These are phyloP conservation scores for Aurelia sp. DNA, from an alignment of 30 jellyfish, hydroid and myxozoan species.

Conservation along the genomic window DNA sequence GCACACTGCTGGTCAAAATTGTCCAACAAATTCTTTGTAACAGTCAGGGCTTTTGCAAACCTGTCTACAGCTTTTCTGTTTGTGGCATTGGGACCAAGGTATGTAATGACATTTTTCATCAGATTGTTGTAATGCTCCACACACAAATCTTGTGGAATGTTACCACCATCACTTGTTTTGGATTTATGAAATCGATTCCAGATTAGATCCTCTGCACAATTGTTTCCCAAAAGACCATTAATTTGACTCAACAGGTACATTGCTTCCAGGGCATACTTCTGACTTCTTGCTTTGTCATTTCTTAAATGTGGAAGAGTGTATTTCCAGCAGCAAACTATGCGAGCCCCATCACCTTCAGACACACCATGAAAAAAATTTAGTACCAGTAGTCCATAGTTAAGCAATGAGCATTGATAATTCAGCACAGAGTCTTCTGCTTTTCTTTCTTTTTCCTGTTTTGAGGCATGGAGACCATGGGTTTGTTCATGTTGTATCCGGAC, in stretches of 20 bases:
- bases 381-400: slow-evolving; percentile 43
- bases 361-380: slow-evolving; percentile 43
- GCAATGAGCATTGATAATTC: slow-evolving; percentile 20
- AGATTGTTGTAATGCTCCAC: slow-evolving; percentile 49
- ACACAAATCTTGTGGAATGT: slow-evolving; percentile 64
- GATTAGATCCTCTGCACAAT: slow-evolving; percentile 23
- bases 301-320: slow-evolving; percentile 32
- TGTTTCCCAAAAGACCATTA: slow-evolving; percentile 25
- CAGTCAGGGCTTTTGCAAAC: slow-evolving; percentile 26
- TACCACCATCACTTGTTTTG: slow-evolving; percentile 49
- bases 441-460: background rate
- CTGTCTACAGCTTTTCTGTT: slow-evolving; percentile 25
- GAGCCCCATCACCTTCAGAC: slow-evolving; percentile 58
- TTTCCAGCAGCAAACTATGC: slow-evolving; percentile 47
- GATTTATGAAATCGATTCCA: slow-evolving; percentile 55
- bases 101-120: slow-evolving; percentile 30
- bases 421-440: background rate
- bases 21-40: slow-evolving; percentile 14
- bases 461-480: slow-evolving; percentile 19
- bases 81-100: slow-evolving; percentile 59
- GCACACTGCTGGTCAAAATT: slow-evolving; percentile 21
- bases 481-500: slow-evolving; percentile 4
- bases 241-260: slow-evolving; percentile 27
- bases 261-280: slow-evolving; percentile 57
- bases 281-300: slow-evolving; percentile 37